These are phyloP conservation scores for Oscheius sp. DNA, from an alignment of 2,888 invertebrate genomes.

Conservation along the genomic window DNA sequence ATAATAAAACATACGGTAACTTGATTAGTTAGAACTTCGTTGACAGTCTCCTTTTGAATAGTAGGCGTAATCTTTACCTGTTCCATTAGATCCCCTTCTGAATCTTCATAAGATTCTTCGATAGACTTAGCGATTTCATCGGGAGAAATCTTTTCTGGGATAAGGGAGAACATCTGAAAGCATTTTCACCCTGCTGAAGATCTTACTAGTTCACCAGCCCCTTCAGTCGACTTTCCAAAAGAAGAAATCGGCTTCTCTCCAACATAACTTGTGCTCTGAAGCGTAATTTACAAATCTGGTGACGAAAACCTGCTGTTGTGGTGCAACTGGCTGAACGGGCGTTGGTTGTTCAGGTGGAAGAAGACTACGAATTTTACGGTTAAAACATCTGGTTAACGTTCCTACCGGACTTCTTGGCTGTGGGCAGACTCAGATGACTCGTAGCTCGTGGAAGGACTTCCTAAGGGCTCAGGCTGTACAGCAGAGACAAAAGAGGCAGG, in stretches of 20 bases:
- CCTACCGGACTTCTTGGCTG: slow-evolving; percentile 7
- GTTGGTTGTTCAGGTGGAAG: slow-evolving; percentile 7
- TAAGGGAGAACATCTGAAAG: background rate
- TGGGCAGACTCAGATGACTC: background rate
- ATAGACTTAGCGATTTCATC: slow-evolving; percentile 23
- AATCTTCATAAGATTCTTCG: slow-evolving; percentile 24
- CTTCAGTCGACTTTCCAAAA: background rate
- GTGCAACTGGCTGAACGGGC: background rate
- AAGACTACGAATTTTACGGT: background rate
- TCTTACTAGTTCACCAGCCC: background rate
- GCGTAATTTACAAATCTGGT: background rate
- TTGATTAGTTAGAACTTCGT: slow-evolving; percentile 4
- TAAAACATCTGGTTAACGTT: background rate
- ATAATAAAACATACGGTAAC: slow-evolving; percentile 14
- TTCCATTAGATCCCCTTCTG: background rate
- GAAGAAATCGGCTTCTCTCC: background rate
- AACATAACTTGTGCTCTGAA: slow-evolving; percentile 7
- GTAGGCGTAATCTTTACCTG: background rate
- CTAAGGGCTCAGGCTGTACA: background rate
- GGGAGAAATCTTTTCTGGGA: background rate
- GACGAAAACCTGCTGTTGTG: background rate
- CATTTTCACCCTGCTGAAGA: background rate
- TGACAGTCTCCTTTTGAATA: background rate
- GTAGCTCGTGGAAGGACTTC: too few relatives aligned
- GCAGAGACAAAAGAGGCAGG: slow-evolving; percentile 11